Evolutionary conservation across 2,888 invertebrate genomes (phyloP).

Genomic region (Ennomos fuscantarius): DNA sequence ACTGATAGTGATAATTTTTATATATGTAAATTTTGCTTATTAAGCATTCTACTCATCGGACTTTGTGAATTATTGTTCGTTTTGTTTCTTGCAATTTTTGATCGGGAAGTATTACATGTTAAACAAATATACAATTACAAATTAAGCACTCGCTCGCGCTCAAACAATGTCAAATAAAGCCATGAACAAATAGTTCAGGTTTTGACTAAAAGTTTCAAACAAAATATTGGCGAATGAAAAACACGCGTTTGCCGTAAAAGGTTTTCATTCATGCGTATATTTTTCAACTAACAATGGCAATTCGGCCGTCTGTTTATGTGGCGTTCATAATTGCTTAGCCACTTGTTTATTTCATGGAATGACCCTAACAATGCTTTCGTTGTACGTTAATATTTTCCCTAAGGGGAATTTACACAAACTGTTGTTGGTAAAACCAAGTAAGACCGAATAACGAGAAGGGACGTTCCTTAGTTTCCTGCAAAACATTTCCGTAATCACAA

Average conservation of each 20-base stretch:
- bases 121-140: no score
- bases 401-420: constrained; percentile 19
- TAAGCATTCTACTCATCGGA: background rate
- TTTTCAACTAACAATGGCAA: constrained; percentile 33
- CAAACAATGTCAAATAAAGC: background rate
- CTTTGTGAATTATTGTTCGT: no score
- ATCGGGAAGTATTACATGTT: no score
- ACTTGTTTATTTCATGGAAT: constrained; percentile 33
- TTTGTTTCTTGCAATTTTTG: no score
- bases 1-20: constrained; percentile 14
- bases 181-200: constrained; percentile 18
- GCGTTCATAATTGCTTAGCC: constrained; percentile 37
- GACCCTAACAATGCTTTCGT: constrained; percentile 24
- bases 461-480: constrained; percentile 2
- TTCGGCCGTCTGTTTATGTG: constrained; percentile 34
- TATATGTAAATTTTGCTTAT: constrained; percentile 2
- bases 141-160: background rate
- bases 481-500: constrained; percentile 4
- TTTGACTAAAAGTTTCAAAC: constrained; percentile 21
- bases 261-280: constrained; percentile 31
- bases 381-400: constrained; percentile 21
- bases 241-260: constrained; percentile 15
- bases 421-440: constrained; percentile 18
- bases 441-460: constrained; percentile 15
- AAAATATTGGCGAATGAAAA: constrained; percentile 25